Evolutionary conservation across 1,140 invertebrate genomes (phyloP).

Genomic region (Pomacea maculata): DNA sequence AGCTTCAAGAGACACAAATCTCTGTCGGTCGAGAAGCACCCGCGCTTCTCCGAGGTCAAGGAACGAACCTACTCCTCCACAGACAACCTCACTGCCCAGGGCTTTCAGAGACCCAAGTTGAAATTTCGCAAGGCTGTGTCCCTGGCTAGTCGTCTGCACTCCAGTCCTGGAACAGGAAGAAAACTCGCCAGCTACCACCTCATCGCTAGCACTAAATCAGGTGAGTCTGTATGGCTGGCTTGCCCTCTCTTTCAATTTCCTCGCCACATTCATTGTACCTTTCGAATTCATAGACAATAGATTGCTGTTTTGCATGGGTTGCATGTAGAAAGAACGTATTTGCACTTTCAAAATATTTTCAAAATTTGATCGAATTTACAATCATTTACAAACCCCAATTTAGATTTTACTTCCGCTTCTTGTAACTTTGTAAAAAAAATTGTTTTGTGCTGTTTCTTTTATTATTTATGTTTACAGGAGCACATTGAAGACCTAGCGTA

Average conservation of each 20-base stretch:
- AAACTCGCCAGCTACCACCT: slow-evolving; percentile 62
- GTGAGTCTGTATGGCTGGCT: slow-evolving; percentile 34
- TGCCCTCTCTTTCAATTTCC: too few relatives aligned
- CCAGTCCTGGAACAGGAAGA: slow-evolving; percentile 59
- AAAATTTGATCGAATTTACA: background rate
- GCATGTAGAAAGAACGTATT: background rate
- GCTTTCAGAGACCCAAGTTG: slow-evolving; percentile 51
- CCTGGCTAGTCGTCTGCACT: slow-evolving; percentile 58
- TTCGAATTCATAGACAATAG: background rate
- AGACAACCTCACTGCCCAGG: slow-evolving; percentile 67
- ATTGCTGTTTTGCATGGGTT: background rate
- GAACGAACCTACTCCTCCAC: slow-evolving; percentile 57
- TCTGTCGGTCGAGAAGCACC: slow-evolving; percentile 53
- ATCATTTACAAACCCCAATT: slow-evolving; percentile 1
- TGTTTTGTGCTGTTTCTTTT: too few relatives aligned
- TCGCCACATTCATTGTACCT: background rate
- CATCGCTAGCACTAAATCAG: slow-evolving; percentile 60
- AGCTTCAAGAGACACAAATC: slow-evolving; percentile 67
- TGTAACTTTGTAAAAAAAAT: background rate
- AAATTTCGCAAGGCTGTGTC: slow-evolving; percentile 62
- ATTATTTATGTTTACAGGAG: too few relatives aligned
- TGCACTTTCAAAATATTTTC: background rate
- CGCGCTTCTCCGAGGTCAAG: slow-evolving; percentile 53
- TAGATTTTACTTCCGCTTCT: background rate
- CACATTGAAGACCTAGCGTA: too few relatives aligned